phyloP scores from a whole-genome alignment of 2,113 vertebrate species.

The Phocoena phocoena region DNA sequence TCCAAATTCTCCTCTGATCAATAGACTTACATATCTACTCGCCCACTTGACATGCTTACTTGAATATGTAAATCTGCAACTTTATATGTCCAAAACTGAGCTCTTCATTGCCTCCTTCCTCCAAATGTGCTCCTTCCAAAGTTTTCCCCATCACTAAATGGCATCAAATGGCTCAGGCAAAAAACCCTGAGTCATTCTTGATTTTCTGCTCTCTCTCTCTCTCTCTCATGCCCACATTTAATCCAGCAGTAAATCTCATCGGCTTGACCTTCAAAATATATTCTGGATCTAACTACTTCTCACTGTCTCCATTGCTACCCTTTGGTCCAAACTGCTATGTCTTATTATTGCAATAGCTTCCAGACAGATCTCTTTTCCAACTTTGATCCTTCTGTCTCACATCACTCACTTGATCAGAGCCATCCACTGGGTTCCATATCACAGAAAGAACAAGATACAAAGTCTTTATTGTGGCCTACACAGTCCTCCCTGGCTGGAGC shows the following conservation, averaged over 20 bases:
- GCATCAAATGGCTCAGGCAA: background rate
- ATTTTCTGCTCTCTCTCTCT: background rate
- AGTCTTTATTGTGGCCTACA: rapidly evolving
- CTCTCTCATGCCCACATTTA: background rate
- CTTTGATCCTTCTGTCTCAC: background rate
- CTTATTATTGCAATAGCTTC: background rate
- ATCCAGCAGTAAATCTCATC: background rate
- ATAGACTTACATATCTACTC: background rate
- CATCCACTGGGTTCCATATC: background rate
- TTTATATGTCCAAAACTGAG: background rate
- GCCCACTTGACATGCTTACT: background rate
- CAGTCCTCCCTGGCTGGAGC: background rate
- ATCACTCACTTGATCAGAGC: background rate
- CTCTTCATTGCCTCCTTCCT: background rate
- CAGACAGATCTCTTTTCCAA: background rate
- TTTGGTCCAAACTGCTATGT: background rate
- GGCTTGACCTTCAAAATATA: background rate
- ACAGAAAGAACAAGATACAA: background rate
- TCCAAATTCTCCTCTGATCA: background rate
- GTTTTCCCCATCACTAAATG: background rate
- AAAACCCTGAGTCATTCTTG: background rate
- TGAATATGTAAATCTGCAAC: background rate
- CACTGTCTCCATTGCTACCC: background rate
- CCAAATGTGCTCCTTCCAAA: background rate
- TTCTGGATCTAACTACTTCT: background rate